Evolutionary conservation across 2,797 vertebrate genomes (phyloP).

Genomic region (Cossypha caffra): DNA sequence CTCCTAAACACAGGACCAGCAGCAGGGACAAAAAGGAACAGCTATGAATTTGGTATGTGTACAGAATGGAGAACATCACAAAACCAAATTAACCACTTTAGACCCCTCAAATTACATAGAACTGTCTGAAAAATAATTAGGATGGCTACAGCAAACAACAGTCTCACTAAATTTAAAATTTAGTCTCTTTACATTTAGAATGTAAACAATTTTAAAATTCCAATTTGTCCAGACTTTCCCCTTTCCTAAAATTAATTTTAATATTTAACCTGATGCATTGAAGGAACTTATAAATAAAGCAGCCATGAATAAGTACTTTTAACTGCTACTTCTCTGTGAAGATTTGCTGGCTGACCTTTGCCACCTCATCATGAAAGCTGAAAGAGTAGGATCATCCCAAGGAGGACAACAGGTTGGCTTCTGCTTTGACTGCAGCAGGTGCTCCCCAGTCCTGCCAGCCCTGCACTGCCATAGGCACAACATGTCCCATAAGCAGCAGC

Average conservation of each 20-base stretch:
- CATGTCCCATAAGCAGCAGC: fast-evolving
- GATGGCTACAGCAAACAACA: neutral
- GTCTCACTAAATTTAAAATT: neutral
- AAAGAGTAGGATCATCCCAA: neutral
- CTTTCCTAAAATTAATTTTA: neutral
- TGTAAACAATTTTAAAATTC: neutral
- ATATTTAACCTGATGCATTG: neutral
- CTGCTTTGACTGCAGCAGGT: neutral
- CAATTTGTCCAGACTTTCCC: neutral
- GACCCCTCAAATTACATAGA: neutral
- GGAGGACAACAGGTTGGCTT: neutral
- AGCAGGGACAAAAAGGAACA: neutral
- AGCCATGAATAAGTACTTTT: neutral
- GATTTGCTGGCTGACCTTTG: neutral
- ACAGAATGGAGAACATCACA: neutral
- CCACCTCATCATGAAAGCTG: neutral
- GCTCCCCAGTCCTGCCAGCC: neutral
- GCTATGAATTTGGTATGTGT: fast-evolving
- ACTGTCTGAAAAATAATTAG: neutral
- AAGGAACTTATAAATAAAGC: neutral
- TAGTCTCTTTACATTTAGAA: neutral
- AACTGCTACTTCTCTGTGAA: neutral
- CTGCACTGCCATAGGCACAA: neutral
- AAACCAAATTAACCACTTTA: neutral
- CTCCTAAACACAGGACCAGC: neutral